phyloP scores from a whole-genome alignment of 1,140 invertebrate genomes.

The Monochamus saltuarius region DNA sequence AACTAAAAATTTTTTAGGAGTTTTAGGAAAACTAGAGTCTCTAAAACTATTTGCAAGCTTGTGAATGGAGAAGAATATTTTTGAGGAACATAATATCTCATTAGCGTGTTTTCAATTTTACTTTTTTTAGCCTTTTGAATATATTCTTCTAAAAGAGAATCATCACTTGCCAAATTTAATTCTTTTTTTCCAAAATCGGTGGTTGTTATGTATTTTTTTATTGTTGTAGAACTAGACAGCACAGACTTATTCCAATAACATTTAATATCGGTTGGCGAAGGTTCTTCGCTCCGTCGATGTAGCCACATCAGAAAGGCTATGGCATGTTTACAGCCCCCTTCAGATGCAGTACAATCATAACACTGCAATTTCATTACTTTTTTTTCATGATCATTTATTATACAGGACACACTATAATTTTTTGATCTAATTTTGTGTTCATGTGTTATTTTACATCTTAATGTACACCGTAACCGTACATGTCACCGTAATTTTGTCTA shows the following conservation, averaged over 20 bases:
- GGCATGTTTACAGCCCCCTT: slow-evolving; percentile 45
- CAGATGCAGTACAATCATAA: slow-evolving; percentile 34
- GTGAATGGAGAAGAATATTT: too few species aligned
- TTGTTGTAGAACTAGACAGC: not conserved
- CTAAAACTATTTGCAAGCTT: too few species aligned
- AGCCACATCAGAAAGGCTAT: slow-evolving; percentile 49
- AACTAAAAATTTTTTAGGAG: not conserved
- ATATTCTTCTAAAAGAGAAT: too few species aligned
- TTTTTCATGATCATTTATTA: slow-evolving; percentile 30
- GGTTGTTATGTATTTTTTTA: not conserved
- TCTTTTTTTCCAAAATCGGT: too few species aligned
- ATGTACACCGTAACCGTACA: slow-evolving; percentile 41
- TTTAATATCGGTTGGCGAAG: slow-evolving; percentile 38
- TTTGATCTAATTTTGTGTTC: slow-evolving; percentile 38
- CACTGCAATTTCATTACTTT: slow-evolving; percentile 31
- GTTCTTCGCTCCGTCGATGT: slow-evolving; percentile 47
- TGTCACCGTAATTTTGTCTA: slow-evolving; percentile 29
- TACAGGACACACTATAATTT: slow-evolving; percentile 25
- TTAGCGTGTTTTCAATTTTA: too few species aligned
- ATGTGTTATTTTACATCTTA: slow-evolving; percentile 36
- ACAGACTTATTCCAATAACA: slow-evolving; percentile 47
- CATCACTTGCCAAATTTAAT: too few species aligned
- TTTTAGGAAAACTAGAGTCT: too few species aligned
- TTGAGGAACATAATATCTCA: too few species aligned
- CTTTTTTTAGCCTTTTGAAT: too few species aligned